Base-by-base conservation (phyloP, 2,888 invertebrate species). In the Sinelater perroti region DNA sequence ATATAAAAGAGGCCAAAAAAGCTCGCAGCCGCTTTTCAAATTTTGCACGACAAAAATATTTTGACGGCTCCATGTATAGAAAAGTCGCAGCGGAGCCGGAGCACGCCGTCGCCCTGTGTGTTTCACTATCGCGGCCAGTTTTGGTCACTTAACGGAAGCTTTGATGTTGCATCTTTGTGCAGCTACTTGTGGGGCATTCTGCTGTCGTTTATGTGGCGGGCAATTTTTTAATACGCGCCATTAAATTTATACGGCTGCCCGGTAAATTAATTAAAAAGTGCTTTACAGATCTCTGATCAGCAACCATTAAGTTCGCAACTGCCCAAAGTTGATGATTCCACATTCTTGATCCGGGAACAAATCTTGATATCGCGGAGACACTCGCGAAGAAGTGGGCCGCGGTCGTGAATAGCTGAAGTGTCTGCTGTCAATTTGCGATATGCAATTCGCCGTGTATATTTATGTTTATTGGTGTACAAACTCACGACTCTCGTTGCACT, bases 391-490 rank as follows among this genome's bases (percentile, higher is more conserved):
- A 61, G 61, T 62, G 62, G 62, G 62, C 51, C 62, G 56, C 59
- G 49, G 59, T 54, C 62, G 62, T 62, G 62, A 58, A 62, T 62
- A 62, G 56, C 62, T 59, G 56, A 62, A 59, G 62, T 62, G 56
- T 57, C 51, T 62, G 42, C 60, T 57, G 60, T 62, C 62, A 62
- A 62, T 62, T 62, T 62, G 56, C 59, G 56, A 62, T 62, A 60
- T 62, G 60, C 62, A 62, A 57, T 60, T 62, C 54, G 55, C 35
- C 50, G 60, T 62, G 38, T 62, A 53, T 60, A 60, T 62, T 62
- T 57, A 60, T 56, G 59, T 62, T 62, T 62, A 62, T 62, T 59
- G 56, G 56, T 44, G 33, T 50, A 54, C 56, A 50, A 51, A 60
- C 53, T 62, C 62, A 62, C 62, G 62, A 62, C 36, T 57, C 45